Conservation (phyloP, 2,888 invertebrate species). For the Polylopha cassiicola region DNA sequence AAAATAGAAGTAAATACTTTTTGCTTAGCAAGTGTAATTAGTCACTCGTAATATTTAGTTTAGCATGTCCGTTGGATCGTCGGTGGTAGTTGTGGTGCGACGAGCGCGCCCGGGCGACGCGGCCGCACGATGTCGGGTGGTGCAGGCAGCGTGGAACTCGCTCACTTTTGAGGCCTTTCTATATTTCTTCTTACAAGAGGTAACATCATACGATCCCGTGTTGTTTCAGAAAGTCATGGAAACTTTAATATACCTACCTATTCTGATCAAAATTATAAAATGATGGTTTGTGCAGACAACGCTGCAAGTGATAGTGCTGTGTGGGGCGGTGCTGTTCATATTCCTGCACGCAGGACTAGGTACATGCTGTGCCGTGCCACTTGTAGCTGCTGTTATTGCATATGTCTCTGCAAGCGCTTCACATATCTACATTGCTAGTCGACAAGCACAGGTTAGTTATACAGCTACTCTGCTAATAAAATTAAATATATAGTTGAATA, state of each 20-base stretch:
- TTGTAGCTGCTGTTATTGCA: slow-evolving; percentile 32
- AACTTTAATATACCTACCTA: not conserved
- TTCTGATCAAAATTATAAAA: not conserved
- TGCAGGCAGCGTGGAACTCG: slow-evolving; percentile 32
- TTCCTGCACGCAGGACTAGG: slow-evolving; percentile 60
- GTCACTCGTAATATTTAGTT: too few species aligned
- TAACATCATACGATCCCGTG: slow-evolving; percentile 18
- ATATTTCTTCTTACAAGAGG: slow-evolving; percentile 54
- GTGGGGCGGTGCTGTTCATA: slow-evolving; percentile 82
- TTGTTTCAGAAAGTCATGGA: not conserved
- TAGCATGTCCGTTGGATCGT: too few species aligned
- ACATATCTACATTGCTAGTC: slow-evolving; percentile 26
- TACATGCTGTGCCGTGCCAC: slow-evolving; percentile 22
- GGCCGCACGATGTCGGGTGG: slow-evolving; percentile 38
- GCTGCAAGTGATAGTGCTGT: slow-evolving; percentile 70
- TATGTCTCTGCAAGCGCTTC: slow-evolving; percentile 22
- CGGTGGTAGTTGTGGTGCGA: slow-evolving; percentile 38
- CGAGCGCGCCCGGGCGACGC: slow-evolving; percentile 36
- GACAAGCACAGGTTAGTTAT: slow-evolving; percentile 31
- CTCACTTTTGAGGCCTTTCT: slow-evolving; percentile 41
- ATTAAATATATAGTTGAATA: too few species aligned
- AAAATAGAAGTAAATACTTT: too few species aligned
- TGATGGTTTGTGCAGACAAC: slow-evolving; percentile 38
- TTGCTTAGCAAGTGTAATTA: too few species aligned
- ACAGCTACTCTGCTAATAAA: not conserved